These are phyloP conservation scores for Ceraclea dissimilis DNA, from an alignment of 2,888 invertebrate species.

Conservation along the genomic window DNA sequence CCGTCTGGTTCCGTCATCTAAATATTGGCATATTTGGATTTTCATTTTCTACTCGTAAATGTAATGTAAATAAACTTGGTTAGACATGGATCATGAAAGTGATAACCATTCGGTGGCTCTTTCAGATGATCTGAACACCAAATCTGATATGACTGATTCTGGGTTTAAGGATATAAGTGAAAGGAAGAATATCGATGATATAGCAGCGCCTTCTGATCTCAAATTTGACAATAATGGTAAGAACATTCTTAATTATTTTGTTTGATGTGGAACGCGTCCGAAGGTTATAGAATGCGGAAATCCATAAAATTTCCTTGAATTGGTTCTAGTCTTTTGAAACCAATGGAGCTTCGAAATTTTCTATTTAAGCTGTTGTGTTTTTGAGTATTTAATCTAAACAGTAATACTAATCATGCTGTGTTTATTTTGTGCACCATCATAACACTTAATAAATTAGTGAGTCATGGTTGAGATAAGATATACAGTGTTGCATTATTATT, in stretches of 20 bases:
- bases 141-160: constrained; percentile 18
- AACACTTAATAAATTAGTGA: too few species aligned
- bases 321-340: too few species aligned
- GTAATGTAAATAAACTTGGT: neutral
- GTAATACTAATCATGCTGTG: too few species aligned
- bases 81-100: constrained; percentile 17
- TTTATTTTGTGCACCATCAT: too few species aligned
- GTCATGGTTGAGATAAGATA: too few species aligned
- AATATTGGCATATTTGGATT: neutral
- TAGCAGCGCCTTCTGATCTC: constrained; percentile 54
- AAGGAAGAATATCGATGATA: constrained; percentile 40
- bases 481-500: too few species aligned
- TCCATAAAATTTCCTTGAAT: too few species aligned
- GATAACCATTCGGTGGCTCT: constrained; percentile 18
- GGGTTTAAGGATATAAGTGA: constrained; percentile 19
- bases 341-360: too few species aligned
- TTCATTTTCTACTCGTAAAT: neutral
- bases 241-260: constrained; percentile 4
- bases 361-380: too few species aligned
- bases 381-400: too few species aligned
- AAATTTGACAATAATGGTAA: constrained; percentile 61
- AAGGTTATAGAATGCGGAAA: too few species aligned
- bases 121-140: constrained; percentile 16
- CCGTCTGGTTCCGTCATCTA: too few species aligned
- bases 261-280: constrained; percentile 1